Base-by-base conservation (phyloP, 2,113 vertebrate genomes). In the Parotia lawesii region DNA sequence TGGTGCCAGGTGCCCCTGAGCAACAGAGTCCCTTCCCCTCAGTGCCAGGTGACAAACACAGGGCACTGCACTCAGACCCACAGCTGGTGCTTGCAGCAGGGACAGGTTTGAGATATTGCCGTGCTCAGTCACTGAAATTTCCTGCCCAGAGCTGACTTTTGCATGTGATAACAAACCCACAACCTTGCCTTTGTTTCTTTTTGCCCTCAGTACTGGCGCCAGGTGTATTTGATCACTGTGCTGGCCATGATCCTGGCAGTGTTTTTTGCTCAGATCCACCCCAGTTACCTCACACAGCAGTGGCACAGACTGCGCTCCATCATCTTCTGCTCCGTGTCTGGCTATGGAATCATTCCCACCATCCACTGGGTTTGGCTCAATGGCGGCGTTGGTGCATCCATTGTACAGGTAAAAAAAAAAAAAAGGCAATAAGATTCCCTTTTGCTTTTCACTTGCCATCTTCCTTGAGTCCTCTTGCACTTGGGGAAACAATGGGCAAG, bases 231-330 rank as follows among this genome's bases (percentile, higher is more conserved):
- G 96, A 97, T 99, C 97, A 99, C 98, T 9, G 99, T 99, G 76
- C 98, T 99, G 66, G 99, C 98, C 19, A 97, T 98, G 99, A 98
- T 99, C 96, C 91, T 99, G 96, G 98, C 98, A 9, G 98, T 99
- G 27, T 99, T 99, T 96, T 99, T 99, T 58, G 99, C 99, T 27
- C 99, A 99, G 97, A 99, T 99, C 74, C 99, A 99, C 51, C 99
- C 99, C 67, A 98, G 92, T 93, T 99, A 99, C 97, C 98, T 99
- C 96, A 98, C 98, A 0, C 98, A 99, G 76, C 99, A 99, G 96
- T 99, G 99, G 99, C 98, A 98, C 95, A 98, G 98, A 75, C 97
- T 99, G 57, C 99, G 98, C 76, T 98, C 98, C 2, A 17, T 98
- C 96, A 98, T 98, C 96, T 99, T 99, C 87, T 99, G 98, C 95